Evolutionary conservation across 2,888 invertebrate genomes (phyloP).

Genomic region (Phorcus lineatus): DNA sequence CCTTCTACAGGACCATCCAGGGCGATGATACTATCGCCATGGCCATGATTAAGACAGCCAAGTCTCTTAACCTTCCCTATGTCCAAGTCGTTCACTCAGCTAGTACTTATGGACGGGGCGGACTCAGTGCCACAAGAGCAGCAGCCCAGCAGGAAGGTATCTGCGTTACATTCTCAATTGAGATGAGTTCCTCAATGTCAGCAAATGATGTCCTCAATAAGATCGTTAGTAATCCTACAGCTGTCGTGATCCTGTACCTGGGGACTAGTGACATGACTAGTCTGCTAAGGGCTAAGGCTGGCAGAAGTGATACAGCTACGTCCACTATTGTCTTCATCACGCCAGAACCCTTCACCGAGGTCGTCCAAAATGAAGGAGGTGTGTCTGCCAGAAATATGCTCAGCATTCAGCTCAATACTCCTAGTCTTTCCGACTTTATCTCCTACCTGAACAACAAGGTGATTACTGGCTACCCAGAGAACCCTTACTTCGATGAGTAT

Average conservation of each 20-base stretch:
- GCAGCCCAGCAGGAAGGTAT: slow-evolving; percentile 57
- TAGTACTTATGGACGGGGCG: slow-evolving; percentile 56
- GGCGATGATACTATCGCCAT: slow-evolving; percentile 61
- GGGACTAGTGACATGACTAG: slow-evolving; percentile 41
- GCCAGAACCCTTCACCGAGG: slow-evolving; percentile 52
- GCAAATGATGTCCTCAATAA: slow-evolving; percentile 41
- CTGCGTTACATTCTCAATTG: slow-evolving; percentile 55
- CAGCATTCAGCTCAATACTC: slow-evolving; percentile 42
- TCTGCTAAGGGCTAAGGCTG: slow-evolving; percentile 46
- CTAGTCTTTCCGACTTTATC: slow-evolving; percentile 39
- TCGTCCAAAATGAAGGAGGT: slow-evolving; percentile 42
- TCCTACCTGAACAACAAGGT: slow-evolving; percentile 37
- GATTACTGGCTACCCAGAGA: slow-evolving; percentile 13
- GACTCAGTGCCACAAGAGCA: slow-evolving; percentile 47
- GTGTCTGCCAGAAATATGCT: slow-evolving; percentile 45
- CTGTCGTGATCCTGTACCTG: slow-evolving; percentile 61
- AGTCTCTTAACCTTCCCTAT: slow-evolving; percentile 60
- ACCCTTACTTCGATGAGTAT: slow-evolving; percentile 59
- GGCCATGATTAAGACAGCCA: slow-evolving; percentile 64
- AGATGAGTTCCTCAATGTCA: slow-evolving; percentile 33
- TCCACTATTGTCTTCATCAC: slow-evolving; percentile 39
- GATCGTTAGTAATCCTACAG: slow-evolving; percentile 44
- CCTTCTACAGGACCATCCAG: slow-evolving; percentile 66
- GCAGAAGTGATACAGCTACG: slow-evolving; percentile 27
- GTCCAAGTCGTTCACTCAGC: slow-evolving; percentile 61